These are phyloP conservation scores for Babyrousa celebensis DNA, from an alignment of 2,797 vertebrate species.

Conservation along the genomic window DNA sequence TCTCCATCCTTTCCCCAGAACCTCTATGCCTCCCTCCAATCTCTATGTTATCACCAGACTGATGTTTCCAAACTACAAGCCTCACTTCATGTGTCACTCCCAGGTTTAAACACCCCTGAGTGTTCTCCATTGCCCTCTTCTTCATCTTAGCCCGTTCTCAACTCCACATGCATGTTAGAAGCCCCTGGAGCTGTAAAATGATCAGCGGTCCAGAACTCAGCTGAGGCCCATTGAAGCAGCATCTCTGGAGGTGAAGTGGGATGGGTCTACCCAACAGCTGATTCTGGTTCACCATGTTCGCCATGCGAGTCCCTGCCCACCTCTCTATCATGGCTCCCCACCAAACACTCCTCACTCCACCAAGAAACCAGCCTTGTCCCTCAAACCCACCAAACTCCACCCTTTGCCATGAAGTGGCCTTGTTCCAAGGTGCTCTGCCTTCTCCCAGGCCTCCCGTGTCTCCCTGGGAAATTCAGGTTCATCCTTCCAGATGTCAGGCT, in stretches of 20 bases:
- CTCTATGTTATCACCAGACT: background rate
- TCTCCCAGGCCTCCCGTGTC: background rate
- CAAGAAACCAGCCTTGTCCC: background rate
- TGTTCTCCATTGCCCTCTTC: background rate
- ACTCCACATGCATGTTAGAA: background rate
- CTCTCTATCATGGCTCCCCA: background rate
- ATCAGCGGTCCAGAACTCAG: background rate
- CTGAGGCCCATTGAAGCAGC: background rate
- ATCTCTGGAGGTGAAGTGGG: background rate
- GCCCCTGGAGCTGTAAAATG: background rate
- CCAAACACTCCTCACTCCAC: background rate
- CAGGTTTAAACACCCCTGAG: background rate
- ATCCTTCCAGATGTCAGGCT: background rate
- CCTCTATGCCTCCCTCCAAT: background rate
- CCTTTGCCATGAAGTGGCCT: background rate
- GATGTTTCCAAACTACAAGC: background rate
- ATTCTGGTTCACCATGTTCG: too few species aligned
- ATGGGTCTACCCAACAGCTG: background rate
- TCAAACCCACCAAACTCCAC: fast-evolving
- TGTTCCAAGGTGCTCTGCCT: background rate
- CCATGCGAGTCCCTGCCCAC: background rate
- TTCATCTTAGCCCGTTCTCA: background rate
- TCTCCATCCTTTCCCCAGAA: background rate
- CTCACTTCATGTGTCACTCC: background rate
- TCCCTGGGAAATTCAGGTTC: background rate